A percentile compares a stretch with the other conserved stretches of the same genome.
phyloP scores from a whole-genome alignment of 2,888 invertebrate species.

The Machimus atricapillus region DNA sequence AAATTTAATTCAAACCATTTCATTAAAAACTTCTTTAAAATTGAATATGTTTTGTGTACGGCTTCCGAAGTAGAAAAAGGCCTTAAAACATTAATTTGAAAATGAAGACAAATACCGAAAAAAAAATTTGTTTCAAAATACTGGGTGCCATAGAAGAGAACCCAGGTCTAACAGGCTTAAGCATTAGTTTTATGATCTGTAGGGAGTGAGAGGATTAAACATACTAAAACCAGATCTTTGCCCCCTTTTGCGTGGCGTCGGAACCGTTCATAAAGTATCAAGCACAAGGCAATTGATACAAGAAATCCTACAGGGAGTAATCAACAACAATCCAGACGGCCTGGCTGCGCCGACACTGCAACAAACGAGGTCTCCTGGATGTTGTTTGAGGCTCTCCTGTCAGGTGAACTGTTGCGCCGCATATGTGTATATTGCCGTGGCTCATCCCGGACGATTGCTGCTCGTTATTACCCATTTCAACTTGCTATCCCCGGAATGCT shows the following conservation, averaged over 20 bases:
- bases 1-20: too few species aligned
- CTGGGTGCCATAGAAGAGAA: too few species aligned
- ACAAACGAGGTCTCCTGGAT: neutral
- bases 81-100: too few species aligned
- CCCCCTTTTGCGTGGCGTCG: neutral
- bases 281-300: neutral
- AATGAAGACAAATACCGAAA: too few species aligned
- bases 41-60: too few species aligned
- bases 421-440: neutral
- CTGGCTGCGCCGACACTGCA: neutral
- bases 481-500: neutral
- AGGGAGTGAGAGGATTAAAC: neutral
- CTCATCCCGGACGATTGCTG: neutral
- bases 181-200: neutral
- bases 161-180: too few species aligned
- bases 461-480: constrained; percentile 34
- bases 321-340: neutral
- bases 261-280: neutral
- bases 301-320: neutral
- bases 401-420: neutral
- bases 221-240: neutral
- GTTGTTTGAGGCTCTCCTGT: neutral
- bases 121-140: too few species aligned
- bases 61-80: too few species aligned
- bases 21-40: too few species aligned